Conservation (phyloP, 2,113 vertebrate genomes). For the Mionectes macconnelli region DNA sequence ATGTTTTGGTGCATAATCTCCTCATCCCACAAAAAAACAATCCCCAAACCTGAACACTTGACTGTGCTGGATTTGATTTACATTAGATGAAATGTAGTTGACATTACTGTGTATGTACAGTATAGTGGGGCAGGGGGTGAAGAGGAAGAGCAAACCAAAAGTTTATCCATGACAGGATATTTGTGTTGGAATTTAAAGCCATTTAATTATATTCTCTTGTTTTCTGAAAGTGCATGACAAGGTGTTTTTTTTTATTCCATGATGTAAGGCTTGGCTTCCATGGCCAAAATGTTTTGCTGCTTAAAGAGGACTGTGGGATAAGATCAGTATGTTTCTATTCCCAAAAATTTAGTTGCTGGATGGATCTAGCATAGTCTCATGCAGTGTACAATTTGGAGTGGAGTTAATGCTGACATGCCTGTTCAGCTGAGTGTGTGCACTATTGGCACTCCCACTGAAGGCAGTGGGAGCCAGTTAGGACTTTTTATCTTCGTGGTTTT, state of each 20-base stretch:
- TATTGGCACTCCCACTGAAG: background rate
- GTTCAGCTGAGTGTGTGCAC: background rate
- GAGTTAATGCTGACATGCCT: background rate
- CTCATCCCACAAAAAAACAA: background rate
- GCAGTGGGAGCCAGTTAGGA: background rate
- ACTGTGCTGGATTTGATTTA: background rate
- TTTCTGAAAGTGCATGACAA: background rate
- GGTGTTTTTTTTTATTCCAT: rapidly evolving
- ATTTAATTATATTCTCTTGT: background rate
- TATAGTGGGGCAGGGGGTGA: rapidly evolving
- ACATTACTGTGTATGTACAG: rapidly evolving
- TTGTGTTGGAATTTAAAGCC: background rate
- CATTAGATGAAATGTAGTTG: background rate
- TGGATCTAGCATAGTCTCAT: background rate
- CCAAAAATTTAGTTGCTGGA: background rate
- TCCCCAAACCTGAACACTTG: background rate
- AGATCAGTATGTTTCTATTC: background rate
- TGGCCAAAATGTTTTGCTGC: background rate
- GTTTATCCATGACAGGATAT: background rate
- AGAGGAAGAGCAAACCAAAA: background rate
- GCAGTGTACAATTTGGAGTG: background rate
- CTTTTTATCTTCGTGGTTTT: background rate
- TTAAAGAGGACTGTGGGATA: background rate
- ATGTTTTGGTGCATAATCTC: background rate
- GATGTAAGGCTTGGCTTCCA: background rate